A percentile compares a stretch with the other conserved stretches of the same genome.
These are phyloP conservation scores for Melanotaenia duboulayi DNA, from an alignment of 2,113 vertebrate species.

Conservation along the genomic window DNA sequence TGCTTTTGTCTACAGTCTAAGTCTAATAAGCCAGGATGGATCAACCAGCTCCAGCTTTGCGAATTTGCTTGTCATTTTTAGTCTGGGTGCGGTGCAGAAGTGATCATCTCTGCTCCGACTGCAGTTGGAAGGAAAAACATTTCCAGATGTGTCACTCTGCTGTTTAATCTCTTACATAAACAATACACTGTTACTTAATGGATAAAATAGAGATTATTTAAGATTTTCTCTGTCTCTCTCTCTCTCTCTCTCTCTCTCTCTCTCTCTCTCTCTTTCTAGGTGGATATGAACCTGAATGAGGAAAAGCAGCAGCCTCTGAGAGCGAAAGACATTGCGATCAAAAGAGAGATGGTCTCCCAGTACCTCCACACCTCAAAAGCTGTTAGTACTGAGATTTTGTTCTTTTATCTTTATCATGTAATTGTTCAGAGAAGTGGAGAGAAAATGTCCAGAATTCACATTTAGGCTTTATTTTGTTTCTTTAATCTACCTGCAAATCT, in stretches of 20 bases:
- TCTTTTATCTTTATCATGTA: not conserved
- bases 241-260: not conserved
- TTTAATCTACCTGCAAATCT: no score
- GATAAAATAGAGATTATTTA: not conserved
- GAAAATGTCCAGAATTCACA: no score
- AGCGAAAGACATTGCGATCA: slow-evolving; percentile 86
- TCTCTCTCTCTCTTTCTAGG: slow-evolving; percentile 61
- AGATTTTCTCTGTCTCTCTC: not conserved
- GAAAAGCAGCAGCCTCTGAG: slow-evolving; percentile 88
- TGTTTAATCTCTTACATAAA: not conserved
- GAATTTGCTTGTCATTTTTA: no score
- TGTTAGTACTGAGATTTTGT: slow-evolving; percentile 76
- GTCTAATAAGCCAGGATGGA: no score
- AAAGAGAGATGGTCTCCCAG: slow-evolving; percentile 91
- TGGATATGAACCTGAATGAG: slow-evolving; percentile 91
- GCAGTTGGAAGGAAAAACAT: no score
- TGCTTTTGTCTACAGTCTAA: no score
- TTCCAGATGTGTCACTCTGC: no score
- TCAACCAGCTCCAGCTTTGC: no score
- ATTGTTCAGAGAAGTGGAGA: no score
- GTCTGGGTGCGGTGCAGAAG: no score
- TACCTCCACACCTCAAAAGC: slow-evolving; percentile 89
- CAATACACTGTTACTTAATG: not conserved
- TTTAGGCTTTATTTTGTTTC: not conserved
- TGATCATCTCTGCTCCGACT: no score